phyloP scores from a whole-genome alignment of 1,140 invertebrate species.

The Physella acuta region DNA sequence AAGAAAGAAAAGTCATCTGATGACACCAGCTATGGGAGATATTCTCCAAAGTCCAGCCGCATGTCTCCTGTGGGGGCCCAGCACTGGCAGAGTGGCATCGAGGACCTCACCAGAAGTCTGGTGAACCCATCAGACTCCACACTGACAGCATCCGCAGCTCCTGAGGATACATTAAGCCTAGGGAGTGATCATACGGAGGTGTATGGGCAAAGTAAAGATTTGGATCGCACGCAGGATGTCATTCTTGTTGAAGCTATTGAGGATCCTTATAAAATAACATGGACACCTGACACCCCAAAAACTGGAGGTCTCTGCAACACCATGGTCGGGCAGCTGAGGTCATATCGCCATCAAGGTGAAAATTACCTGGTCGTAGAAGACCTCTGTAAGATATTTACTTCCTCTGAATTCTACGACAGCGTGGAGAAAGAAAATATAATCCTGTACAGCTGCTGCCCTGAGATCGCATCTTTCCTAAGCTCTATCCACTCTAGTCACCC shows the following conservation, averaged over 20 bases:
- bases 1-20: slow-evolving; percentile 8
- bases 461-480: slow-evolving; percentile 11
- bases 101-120: background rate
- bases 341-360: slow-evolving; percentile 3
- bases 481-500: background rate
- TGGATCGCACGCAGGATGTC: background rate
- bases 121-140: background rate
- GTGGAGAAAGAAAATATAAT: slow-evolving; percentile 9
- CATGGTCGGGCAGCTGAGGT: slow-evolving; percentile 7
- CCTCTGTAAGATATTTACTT: background rate
- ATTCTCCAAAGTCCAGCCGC: background rate
- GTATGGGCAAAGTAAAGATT: slow-evolving; percentile 2
- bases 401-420: background rate
- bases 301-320: slow-evolving; percentile 11
- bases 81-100: background rate
- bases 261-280: background rate
- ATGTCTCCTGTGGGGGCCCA: too few relatives aligned
- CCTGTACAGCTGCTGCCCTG: slow-evolving; percentile 6
- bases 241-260: slow-evolving; percentile 5
- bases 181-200: background rate
- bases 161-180: background rate
- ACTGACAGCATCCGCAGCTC: background rate
- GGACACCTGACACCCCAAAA: background rate
- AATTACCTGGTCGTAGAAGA: slow-evolving; percentile 19
- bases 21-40: slow-evolving; percentile 1